Conservation (phyloP, 2,888 invertebrate genomes). For the Cantharis rufa region DNA sequence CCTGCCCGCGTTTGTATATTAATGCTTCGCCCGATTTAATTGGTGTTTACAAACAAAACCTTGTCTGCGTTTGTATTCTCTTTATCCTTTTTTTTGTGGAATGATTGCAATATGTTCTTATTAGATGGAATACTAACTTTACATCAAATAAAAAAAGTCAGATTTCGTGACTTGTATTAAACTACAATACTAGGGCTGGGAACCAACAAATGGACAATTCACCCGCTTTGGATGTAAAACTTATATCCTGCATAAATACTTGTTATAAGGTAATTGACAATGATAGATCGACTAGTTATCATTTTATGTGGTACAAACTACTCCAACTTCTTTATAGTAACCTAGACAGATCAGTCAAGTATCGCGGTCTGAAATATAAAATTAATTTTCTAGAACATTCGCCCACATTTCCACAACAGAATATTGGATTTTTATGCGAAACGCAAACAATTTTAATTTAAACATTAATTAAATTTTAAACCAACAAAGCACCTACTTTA, state of each 20-base stretch:
- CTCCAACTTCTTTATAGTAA: conserved; percentile 43
- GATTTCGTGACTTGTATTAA: conserved; percentile 38
- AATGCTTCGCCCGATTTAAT: not conserved
- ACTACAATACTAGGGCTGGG: conserved; percentile 35
- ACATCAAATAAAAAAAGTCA: conserved; percentile 12
- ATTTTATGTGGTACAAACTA: conserved; percentile 47
- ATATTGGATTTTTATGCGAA: not conserved
- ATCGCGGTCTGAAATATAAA: conserved; percentile 1
- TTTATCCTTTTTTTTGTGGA: not conserved
- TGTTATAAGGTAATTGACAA: conserved; percentile 48
- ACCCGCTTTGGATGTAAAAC: conserved; percentile 44
- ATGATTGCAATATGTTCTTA: not conserved
- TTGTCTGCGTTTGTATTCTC: not conserved
- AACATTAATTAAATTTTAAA: not conserved
- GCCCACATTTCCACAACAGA: not conserved
- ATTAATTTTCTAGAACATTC: not conserved
- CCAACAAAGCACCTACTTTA: not conserved
- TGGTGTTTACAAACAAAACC: not conserved
- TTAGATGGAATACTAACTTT: not conserved
- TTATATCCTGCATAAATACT: conserved; percentile 46
- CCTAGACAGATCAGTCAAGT: conserved; percentile 40
- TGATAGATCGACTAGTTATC: conserved; percentile 46
- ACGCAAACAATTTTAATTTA: not conserved
- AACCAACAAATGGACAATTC: conserved; percentile 43
- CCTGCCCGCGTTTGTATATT: not conserved